phyloP scores from a whole-genome alignment of 2,113 vertebrate genomes.

The Notothenia rossii region DNA sequence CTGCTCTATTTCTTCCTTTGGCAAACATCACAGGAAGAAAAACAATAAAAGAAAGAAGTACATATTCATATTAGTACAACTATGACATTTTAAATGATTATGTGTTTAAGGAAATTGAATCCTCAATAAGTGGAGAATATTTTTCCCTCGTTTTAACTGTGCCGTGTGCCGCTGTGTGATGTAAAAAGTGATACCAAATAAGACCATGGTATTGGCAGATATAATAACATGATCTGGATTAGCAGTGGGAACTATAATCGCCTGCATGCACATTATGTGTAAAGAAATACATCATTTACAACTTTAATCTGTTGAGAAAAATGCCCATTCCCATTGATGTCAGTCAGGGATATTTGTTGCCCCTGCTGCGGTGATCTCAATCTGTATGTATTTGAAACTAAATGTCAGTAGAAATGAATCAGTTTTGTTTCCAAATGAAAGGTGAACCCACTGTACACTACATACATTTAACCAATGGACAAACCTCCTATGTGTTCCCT shows the following conservation, averaged over 20 bases:
- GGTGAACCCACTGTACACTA: background rate
- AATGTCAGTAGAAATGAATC: background rate
- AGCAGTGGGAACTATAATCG: background rate
- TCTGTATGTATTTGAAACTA: background rate
- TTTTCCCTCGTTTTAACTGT: background rate
- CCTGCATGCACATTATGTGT: background rate
- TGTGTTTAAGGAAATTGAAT: background rate
- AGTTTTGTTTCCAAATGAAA: slow-evolving; percentile 12
- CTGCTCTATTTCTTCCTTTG: slow-evolving; percentile 2
- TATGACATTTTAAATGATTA: slow-evolving; percentile 8
- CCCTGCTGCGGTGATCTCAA: background rate
- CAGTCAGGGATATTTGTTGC: background rate
- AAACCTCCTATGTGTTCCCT: background rate
- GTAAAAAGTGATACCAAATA: background rate
- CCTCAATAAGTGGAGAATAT: background rate
- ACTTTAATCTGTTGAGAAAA: background rate
- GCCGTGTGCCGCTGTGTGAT: background rate
- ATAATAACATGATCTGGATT: slow-evolving; percentile 1
- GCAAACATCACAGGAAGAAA: background rate
- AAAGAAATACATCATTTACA: background rate
- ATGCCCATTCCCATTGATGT: background rate
- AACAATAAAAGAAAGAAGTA: background rate
- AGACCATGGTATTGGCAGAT: background rate
- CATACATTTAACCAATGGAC: background rate
- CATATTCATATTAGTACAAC: background rate